Base-by-base conservation (phyloP, 2,113 vertebrate species). In the Lethenteron reissneri region DNA sequence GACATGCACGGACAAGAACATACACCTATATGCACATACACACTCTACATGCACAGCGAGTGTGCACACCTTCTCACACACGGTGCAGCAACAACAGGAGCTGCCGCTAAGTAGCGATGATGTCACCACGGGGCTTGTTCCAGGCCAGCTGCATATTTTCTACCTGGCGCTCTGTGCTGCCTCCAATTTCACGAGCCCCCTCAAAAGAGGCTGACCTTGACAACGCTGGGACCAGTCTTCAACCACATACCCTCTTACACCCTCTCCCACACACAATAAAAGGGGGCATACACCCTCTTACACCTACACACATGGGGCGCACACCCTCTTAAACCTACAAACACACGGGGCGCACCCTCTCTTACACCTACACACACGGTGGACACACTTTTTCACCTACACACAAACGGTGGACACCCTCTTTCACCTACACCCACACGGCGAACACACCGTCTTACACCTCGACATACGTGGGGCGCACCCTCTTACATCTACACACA, bases 371-470 rank as follows among this genome's bases (percentile, higher is more conserved):
- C 25, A 25, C 25, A 25, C 25, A 25, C 25, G 25, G 11, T 9
- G 25, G 64, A 10, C 9, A 8, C 64, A 11, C 25, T 11, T 2
- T 69, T 69, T 10, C n/a, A 69, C 25, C 10, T 2, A 11, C n/a
- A 69, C 11, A 69, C 64, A 69, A 10, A n/a, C 9, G 64, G 64
- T 69, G 64, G 10, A 69, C n/a, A 25, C 25, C 25, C 25, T 11
- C 64, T 69, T 9, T 11, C 15, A 17, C 21, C 64, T 7, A 41
- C 41, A 41, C 7, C 6, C 15, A 68, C 19, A 68, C 6, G 19
- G 19, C 19, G 62, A 9, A 68, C 15, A 68, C 78, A 92, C 94
- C 90, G 92, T 92, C 78, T 99, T 21, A 9, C 9, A 68, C n/a
- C 21, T 68, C 64, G 21, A 21, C 25, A n/a, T 69, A 17, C 9